These are phyloP conservation scores for Chaetodon trifasciatus DNA, from an alignment of 2,797 vertebrate species.

Conservation along the genomic window DNA sequence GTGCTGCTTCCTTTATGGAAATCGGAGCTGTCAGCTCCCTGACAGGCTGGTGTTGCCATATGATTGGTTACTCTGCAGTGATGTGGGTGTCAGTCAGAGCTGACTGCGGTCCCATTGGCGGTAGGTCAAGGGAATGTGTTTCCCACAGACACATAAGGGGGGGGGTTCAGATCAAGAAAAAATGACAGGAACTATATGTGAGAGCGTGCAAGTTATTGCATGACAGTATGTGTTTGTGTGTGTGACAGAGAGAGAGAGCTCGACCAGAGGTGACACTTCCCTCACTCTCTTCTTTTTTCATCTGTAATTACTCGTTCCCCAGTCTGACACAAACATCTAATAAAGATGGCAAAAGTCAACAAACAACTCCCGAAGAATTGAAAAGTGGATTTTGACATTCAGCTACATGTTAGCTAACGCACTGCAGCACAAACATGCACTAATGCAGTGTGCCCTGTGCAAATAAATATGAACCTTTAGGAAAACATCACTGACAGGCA, in stretches of 20 bases:
- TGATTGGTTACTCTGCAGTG: slow-evolving; percentile 77
- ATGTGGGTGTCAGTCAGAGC: slow-evolving; percentile 72
- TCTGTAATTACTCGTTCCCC: slow-evolving; percentile 60
- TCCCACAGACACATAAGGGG: slow-evolving; percentile 68
- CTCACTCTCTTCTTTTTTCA: slow-evolving; percentile 41
- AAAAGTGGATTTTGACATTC: slow-evolving; percentile 53
- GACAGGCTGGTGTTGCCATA: slow-evolving; percentile 66
- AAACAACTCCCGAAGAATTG: slow-evolving; percentile 50
- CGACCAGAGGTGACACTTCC: slow-evolving; percentile 65
- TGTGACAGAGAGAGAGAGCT: slow-evolving; percentile 11
- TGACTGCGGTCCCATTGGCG: slow-evolving; percentile 75
- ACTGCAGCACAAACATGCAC: slow-evolving; percentile 60
- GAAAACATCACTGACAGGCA: slow-evolving; percentile 64
- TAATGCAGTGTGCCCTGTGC: slow-evolving; percentile 55
- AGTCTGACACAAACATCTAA: slow-evolving; percentile 60
- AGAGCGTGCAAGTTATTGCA: slow-evolving; percentile 41
- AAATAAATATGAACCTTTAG: slow-evolving; percentile 78
- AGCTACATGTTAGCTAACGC: slow-evolving; percentile 56
- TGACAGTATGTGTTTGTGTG: slow-evolving; percentile 37
- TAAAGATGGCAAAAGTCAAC: slow-evolving; percentile 68
- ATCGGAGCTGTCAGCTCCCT: slow-evolving; percentile 82
- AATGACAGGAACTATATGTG: slow-evolving; percentile 57
- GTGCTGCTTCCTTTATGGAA: slow-evolving; percentile 80
- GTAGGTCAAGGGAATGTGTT: slow-evolving; percentile 74
- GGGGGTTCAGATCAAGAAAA: not conserved